Evolutionary conservation across 2,888 invertebrate genomes (phyloP), one percentile per base, ranked within the genome.

Genomic region (Ametastegia equiseti): DNA sequence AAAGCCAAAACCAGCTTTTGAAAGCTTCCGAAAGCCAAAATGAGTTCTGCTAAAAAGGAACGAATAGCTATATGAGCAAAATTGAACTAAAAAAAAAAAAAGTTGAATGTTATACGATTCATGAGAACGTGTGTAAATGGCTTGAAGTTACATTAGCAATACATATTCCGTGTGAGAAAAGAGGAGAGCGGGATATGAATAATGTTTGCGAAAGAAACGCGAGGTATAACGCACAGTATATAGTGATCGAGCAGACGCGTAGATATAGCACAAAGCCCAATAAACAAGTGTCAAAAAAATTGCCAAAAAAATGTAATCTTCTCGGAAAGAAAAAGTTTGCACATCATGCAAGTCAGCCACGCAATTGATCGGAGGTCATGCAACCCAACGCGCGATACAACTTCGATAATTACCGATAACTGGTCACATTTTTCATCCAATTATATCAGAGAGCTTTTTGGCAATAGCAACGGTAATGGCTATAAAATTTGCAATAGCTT

Each of bases 321-420:
- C 13, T 9, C 7, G 33, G 33, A 63, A 63, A 63, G 13, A 5
- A 9, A n/a, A 15, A 11, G 2, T 63, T 33, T 15, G 6, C 67
- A 6, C 23, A 42, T 7, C 23, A 67, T 67, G n/a, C 23, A 42
- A 39, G 67, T 67, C 42, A 42, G 23, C 23, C 13, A n/a, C 9
- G 67, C 67, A 67, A 67, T 67, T 67, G 1, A 39, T 39, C 42
- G 67, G 19, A 39, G 33, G 60, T 33, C 60, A 63, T 33, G 60
- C 60, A 30, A 11, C 15, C 15, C 7, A 7, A 23, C 7, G 36
- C 23, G 19, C 67, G 19, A 36, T 36, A 13, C 9, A 65, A 65
- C 11, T 39, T 23, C 9, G 19, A 7, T 67, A 19, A 67, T 39
- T 19, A 19, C n/a, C 67, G 42, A 67, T 67, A n/a, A n/a, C 23